phyloP scores from a whole-genome alignment of 2,113 vertebrate genomes.

The Hydropotes inermis region DNA sequence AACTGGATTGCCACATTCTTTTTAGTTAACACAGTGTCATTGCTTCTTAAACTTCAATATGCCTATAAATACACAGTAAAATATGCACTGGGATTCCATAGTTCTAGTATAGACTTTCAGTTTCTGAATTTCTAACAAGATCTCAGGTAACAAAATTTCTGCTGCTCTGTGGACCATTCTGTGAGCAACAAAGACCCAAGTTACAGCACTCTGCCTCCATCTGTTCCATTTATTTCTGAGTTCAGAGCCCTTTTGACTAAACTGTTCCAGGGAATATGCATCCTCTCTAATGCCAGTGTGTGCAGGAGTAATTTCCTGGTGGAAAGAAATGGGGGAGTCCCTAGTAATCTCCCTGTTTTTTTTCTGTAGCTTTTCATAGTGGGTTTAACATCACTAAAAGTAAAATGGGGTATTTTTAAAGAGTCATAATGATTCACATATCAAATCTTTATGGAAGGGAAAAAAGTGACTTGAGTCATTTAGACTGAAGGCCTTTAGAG shows the following conservation, averaged over 20 bases:
- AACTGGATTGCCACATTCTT: not conserved
- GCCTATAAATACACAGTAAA: not conserved
- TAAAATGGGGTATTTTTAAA: not conserved
- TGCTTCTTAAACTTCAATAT: not conserved
- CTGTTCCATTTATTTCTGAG: not conserved
- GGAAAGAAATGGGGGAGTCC: not conserved
- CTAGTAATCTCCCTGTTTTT: not conserved
- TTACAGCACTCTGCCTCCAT: not conserved
- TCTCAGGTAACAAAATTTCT: not conserved
- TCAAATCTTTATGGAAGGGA: not conserved
- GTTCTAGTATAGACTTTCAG: not conserved
- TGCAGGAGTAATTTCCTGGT: not conserved
- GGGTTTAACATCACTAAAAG: not conserved
- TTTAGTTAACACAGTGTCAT: not conserved
- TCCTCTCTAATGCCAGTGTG: not conserved
- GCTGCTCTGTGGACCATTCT: not conserved
- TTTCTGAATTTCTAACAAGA: not conserved
- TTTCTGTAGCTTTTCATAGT: not conserved
- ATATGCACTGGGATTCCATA: not conserved
- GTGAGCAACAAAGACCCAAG: not conserved
- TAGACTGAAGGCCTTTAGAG: not conserved
- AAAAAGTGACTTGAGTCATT: not conserved
- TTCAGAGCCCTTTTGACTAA: not conserved
- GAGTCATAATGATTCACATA: not conserved
- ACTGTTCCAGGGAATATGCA: not conserved